Conservation (phyloP, 2,113 vertebrate genomes). For the Lasiurus cinereus region DNA sequence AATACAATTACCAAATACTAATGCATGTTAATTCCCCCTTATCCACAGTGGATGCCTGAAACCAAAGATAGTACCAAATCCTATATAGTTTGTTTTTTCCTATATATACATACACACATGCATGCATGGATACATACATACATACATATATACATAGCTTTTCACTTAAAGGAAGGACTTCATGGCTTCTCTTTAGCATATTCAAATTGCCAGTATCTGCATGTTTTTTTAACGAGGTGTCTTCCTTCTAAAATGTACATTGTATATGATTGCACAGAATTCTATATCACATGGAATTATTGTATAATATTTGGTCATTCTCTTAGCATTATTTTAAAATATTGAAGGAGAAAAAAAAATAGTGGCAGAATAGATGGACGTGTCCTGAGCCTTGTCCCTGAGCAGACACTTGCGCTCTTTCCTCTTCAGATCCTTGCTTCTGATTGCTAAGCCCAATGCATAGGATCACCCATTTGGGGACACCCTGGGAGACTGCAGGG, state of each 20-base stretch:
- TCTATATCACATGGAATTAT: neutral
- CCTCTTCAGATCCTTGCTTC: too few species aligned
- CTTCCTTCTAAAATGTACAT: neutral
- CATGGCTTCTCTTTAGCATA: neutral
- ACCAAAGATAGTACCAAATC: neutral
- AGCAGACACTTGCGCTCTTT: too few species aligned
- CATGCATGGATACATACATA: neutral
- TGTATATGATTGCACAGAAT: neutral
- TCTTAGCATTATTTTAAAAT: too few species aligned
- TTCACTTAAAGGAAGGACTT: neutral
- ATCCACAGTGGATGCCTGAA: neutral
- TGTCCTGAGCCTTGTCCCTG: too few species aligned
- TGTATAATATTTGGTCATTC: too few species aligned
- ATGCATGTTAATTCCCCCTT: neutral
- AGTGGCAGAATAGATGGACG: too few species aligned
- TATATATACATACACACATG: neutral
- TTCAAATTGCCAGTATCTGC: neutral
- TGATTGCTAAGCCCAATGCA: too few species aligned
- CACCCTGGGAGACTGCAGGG: too few species aligned
- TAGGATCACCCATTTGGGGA: too few species aligned
- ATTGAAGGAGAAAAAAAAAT: too few species aligned
- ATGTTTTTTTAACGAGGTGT: neutral
- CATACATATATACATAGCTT: neutral
- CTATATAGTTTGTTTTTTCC: neutral
- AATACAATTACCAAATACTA: neutral